A percentile compares a stretch with the other conserved stretches of the same genome.
Conservation (phyloP, 2,888 invertebrate genomes). For the Leuctra nigra region DNA sequence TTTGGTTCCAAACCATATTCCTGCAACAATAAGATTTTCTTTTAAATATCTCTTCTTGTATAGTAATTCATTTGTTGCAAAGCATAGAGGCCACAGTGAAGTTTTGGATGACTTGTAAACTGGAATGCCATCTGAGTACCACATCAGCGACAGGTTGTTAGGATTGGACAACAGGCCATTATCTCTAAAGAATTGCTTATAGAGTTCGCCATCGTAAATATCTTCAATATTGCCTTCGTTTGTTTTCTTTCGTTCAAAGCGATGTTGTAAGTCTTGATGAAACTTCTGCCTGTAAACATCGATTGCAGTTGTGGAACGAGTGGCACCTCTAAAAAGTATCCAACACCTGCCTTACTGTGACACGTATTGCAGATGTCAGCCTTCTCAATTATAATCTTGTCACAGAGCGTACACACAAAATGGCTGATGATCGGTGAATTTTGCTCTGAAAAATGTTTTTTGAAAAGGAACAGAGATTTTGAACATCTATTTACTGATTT, state of each 20-base stretch:
- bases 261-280: background rate
- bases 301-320: too few relatives aligned
- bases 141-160: constrained; percentile 11
- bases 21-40: background rate
- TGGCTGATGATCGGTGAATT: background rate
- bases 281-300: background rate
- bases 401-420: background rate
- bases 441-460: background rate
- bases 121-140: constrained; percentile 12
- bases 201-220: background rate
- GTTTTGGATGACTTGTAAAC: background rate
- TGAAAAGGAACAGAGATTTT: background rate
- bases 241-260: background rate
- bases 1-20: background rate
- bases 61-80: background rate
- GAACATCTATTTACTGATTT: too few relatives aligned
- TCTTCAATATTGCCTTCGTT: background rate
- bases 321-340: too few relatives aligned
- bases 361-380: too few relatives aligned
- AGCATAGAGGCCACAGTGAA: background rate
- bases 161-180: background rate
- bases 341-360: too few relatives aligned
- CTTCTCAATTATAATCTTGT: too few relatives aligned
- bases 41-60: background rate
- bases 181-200: background rate